Percentiles rank a stretch among this genome's conserved stretches.
Evolutionary conservation across 2,888 invertebrate species (phyloP).

Genomic region (Elegia similella): DNA sequence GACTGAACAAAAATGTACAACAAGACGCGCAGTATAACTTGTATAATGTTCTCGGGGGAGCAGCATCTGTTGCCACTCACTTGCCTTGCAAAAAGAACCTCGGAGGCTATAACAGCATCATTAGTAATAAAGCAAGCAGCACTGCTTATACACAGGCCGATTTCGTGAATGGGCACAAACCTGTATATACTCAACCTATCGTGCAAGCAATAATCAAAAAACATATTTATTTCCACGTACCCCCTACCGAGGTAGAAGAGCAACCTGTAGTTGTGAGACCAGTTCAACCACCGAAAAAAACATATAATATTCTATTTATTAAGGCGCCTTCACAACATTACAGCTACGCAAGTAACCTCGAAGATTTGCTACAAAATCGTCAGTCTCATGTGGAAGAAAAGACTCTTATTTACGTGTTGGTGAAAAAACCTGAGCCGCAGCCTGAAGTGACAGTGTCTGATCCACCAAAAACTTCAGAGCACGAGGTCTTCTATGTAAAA

Average conservation of each 20-base stretch:
- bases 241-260: constrained; percentile 85
- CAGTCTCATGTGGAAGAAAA: constrained; percentile 84
- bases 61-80: not conserved
- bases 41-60: not conserved
- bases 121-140: not conserved
- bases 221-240: constrained; percentile 88
- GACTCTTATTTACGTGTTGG: constrained; percentile 87
- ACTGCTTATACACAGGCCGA: not conserved
- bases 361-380: constrained; percentile 81
- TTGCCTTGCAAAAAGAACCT: not conserved
- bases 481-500: constrained; percentile 1
- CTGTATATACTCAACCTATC: constrained; percentile 17
- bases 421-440: constrained; percentile 85
- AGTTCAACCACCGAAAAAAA: constrained; percentile 79
- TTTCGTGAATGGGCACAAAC: not conserved
- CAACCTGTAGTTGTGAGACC: constrained; percentile 66
- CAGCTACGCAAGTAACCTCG: constrained; percentile 31
- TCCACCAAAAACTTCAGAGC: not conserved
- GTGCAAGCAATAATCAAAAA: constrained; percentile 80
- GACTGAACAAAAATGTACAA: constrained; percentile 22
- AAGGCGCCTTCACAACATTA: constrained; percentile 86
- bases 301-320: constrained; percentile 89
- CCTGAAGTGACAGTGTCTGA: constrained; percentile 39
- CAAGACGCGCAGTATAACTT: constrained; percentile 20
- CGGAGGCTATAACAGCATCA: not conserved